A percentile compares a stretch with the other conserved stretches of the same genome.
Conservation (phyloP, 1,140 invertebrate species). For the Drosophila parabipectinata region DNA sequence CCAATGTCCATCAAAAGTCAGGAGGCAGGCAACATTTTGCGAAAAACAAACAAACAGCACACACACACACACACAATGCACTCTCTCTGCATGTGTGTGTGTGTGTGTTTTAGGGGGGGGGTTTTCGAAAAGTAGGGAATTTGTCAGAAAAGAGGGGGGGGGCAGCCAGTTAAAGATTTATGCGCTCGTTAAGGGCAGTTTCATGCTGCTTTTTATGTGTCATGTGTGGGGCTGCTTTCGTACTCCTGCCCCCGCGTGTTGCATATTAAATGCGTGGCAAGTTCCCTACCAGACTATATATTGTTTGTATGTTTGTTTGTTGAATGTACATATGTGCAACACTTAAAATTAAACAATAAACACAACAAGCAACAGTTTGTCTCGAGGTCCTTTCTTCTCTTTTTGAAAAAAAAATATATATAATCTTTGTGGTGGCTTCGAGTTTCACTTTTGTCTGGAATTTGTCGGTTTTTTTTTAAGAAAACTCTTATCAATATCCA, state of each 20-base stretch:
- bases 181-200: conserved; percentile 78
- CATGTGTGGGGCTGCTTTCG: conserved; percentile 42
- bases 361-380: conserved; percentile 6
- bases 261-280: conserved; percentile 5
- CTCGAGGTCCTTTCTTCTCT: neutral
- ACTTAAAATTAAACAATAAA: conserved; percentile 45
- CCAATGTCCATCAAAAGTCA: neutral
- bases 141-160: neutral
- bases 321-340: neutral
- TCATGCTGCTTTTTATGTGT: conserved; percentile 78
- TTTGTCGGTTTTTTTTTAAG: neutral
- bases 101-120: neutral
- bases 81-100: neutral
- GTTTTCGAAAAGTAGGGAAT: neutral
- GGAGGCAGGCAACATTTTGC: conserved; percentile 14
- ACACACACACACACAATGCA: neutral
- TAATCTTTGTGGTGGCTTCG: neutral
- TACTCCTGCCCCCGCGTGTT: conserved; percentile 9
- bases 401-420: neutral
- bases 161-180: conserved; percentile 73
- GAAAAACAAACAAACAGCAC: conserved; percentile 23
- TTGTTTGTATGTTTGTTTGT: too few species aligned
- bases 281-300: neutral
- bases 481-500: neutral
- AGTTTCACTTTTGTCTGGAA: neutral